A percentile compares a stretch with the other conserved stretches of the same genome.
These are phyloP conservation scores for Alouatta palliata DNA, from an alignment of 2,113 vertebrate genomes.

Conservation along the genomic window DNA sequence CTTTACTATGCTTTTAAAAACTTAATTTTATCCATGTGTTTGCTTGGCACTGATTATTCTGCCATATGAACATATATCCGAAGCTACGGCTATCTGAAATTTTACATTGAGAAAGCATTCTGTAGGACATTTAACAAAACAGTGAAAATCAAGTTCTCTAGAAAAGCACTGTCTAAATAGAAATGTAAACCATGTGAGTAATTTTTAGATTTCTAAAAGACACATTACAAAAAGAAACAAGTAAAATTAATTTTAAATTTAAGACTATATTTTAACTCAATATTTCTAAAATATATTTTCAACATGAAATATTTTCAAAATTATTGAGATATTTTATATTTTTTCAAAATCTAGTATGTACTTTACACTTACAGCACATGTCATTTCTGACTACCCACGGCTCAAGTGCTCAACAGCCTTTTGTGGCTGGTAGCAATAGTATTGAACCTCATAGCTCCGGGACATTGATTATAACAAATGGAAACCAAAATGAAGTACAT, in stretches of 20 bases:
- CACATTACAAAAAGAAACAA: background rate
- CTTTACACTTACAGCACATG: background rate
- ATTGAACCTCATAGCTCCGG: background rate
- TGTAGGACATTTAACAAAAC: background rate
- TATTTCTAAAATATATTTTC: background rate
- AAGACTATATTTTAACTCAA: background rate
- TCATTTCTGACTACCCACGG: background rate
- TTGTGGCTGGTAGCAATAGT: background rate
- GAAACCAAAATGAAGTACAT: conserved; percentile 26
- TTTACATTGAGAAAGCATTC: conserved; percentile 40
- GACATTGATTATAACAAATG: background rate
- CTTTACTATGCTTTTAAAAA: conserved; percentile 65
- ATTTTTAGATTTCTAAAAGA: conserved; percentile 31
- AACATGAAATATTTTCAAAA: conserved; percentile 42
- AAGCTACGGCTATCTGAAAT: conserved; percentile 22
- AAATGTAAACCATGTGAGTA: background rate
- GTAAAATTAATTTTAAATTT: background rate
- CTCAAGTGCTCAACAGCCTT: background rate
- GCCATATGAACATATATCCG: conserved; percentile 19
- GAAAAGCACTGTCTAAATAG: conserved; percentile 30
- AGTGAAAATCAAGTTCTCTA: conserved; percentile 34
- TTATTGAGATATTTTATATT: background rate
- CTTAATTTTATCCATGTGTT: conserved; percentile 71
- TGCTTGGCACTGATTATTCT: conserved; percentile 56
- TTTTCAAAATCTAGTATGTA: background rate